Percentiles rank a stretch among this genome's conserved stretches.
phyloP scores from a whole-genome alignment of 1,140 invertebrate species.

The Pteromalus puparum region DNA sequence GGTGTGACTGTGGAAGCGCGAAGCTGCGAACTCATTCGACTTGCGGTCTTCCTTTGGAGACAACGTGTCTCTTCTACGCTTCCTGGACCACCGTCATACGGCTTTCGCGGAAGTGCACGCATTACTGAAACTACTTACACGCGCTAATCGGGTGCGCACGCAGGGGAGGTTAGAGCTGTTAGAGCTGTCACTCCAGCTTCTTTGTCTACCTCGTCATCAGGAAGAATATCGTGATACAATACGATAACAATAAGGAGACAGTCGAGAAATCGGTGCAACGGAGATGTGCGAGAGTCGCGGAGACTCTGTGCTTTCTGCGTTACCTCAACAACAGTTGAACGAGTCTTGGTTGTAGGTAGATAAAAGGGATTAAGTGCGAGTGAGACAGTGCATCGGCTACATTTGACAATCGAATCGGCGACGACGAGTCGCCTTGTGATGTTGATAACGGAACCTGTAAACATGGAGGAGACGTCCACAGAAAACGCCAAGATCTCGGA shows the following conservation, averaged over 20 bases:
- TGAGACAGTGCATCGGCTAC: neutral
- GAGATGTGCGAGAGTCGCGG: neutral
- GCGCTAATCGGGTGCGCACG: too few relatives aligned
- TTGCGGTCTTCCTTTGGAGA: conserved; percentile 15
- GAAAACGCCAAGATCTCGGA: conserved; percentile 82
- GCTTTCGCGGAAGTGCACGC: neutral
- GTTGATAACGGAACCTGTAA: conserved; percentile 28
- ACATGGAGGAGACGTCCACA: conserved; percentile 74
- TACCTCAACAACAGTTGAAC: neutral
- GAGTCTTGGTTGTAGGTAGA: neutral
- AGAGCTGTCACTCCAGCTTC: too few relatives aligned
- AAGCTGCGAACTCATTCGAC: neutral
- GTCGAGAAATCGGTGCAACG: too few relatives aligned
- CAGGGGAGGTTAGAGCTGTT: too few relatives aligned
- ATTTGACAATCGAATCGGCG: neutral
- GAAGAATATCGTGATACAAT: too few relatives aligned
- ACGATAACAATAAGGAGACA: too few relatives aligned
- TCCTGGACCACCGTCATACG: neutral
- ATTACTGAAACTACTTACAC: too few relatives aligned
- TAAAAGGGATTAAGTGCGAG: neutral
- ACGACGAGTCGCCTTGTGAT: neutral
- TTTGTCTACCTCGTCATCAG: too few relatives aligned
- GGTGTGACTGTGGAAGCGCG: conserved; percentile 11
- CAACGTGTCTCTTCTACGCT: neutral
- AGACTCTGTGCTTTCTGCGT: neutral